Conservation (phyloP, 1,140 invertebrate genomes). For the Drosophila subobscura region DNA sequence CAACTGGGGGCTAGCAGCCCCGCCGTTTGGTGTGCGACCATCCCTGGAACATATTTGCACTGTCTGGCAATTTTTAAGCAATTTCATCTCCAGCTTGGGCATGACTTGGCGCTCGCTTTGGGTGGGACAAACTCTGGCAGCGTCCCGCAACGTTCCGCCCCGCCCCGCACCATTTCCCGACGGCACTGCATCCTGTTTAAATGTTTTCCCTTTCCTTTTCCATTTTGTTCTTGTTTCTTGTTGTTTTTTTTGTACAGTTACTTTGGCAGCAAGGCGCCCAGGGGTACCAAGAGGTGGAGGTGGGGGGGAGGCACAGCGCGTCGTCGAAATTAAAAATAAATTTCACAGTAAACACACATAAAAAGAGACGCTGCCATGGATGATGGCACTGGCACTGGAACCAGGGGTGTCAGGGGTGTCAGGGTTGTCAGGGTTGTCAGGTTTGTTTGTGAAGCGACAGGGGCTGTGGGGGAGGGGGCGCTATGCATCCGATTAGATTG, state of each 20-base stretch:
- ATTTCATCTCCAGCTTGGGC: slow-evolving; percentile 64
- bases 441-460: too few species aligned
- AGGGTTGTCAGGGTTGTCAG: neutral
- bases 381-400: neutral
- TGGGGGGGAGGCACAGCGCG: slow-evolving; percentile 32
- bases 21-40: neutral
- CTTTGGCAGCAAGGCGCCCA: slow-evolving; percentile 6
- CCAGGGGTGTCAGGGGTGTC: neutral
- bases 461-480: too few species aligned
- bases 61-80: slow-evolving; percentile 81
- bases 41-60: slow-evolving; percentile 75
- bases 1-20: slow-evolving; percentile 10
- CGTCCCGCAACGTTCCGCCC: neutral
- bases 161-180: slow-evolving; percentile 6
- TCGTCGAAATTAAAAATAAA: slow-evolving; percentile 80
- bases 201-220: slow-evolving; percentile 59
- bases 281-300: neutral
- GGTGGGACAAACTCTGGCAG: slow-evolving; percentile 21
- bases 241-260: slow-evolving; percentile 7
- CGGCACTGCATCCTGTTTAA: slow-evolving; percentile 75
- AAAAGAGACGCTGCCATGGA: slow-evolving; percentile 56
- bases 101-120: slow-evolving; percentile 57
- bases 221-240: neutral
- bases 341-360: slow-evolving; percentile 81
- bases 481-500: too few species aligned